Evolutionary conservation across 1,140 invertebrate species (phyloP).

Genomic region (Diorhabda elongata): DNA sequence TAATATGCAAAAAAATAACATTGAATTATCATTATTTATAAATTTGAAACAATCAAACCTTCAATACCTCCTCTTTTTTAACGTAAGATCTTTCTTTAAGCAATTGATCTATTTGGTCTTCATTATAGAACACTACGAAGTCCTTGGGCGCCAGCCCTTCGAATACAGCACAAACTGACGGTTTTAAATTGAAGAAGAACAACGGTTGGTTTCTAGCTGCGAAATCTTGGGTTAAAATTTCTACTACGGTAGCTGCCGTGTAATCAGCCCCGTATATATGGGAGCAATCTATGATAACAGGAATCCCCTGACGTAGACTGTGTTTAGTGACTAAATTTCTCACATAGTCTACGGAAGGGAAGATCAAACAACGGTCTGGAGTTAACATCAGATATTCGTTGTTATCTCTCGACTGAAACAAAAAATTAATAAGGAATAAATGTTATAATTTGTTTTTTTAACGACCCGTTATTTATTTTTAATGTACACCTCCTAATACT

Average conservation of each 20-base stretch:
- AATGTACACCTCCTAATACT: too few relatives aligned
- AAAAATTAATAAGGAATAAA: conserved; percentile 34
- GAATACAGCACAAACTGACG: conserved; percentile 71
- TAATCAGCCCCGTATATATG: conserved; percentile 79
- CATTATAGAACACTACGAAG: conserved; percentile 71
- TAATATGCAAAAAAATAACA: too few relatives aligned
- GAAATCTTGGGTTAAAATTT: conserved; percentile 67
- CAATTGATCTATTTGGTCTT: conserved; percentile 63
- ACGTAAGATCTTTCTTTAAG: conserved; percentile 27
- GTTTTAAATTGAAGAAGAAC: conserved; percentile 76
- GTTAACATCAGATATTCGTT: conserved; percentile 75
- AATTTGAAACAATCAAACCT: too few relatives aligned
- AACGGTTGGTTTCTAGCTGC: conserved; percentile 65
- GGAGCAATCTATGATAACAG: conserved; percentile 77
- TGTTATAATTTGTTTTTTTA: not conserved
- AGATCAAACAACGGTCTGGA: conserved; percentile 79
- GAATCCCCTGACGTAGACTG: conserved; percentile 60
- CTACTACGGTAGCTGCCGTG: conserved; percentile 71
- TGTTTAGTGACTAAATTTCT: conserved; percentile 77
- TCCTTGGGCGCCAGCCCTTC: conserved; percentile 68
- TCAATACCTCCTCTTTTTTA: conserved; percentile 17
- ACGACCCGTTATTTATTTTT: not conserved
- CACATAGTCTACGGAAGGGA: conserved; percentile 84
- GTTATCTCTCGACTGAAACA: conserved; percentile 56
- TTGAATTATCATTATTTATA: too few relatives aligned